These are phyloP conservation scores for Sebastes taczanowskii DNA, from an alignment of 2,797 vertebrate genomes.

Conservation along the genomic window DNA sequence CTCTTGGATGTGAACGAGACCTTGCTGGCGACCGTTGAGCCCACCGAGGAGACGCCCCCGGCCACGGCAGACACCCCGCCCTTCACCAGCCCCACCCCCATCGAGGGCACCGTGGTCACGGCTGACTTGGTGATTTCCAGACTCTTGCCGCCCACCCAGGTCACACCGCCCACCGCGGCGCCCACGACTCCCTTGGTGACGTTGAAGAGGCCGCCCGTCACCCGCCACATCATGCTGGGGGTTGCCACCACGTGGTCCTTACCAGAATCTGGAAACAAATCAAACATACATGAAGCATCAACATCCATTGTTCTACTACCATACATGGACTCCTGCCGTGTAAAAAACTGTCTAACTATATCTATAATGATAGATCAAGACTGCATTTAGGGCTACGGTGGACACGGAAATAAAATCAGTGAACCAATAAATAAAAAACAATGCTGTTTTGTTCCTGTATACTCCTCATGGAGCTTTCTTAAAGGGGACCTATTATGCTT, in stretches of 20 bases:
- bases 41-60: conserved; percentile 80
- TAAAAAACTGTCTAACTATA: too few species aligned
- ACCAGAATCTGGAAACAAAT: conserved; percentile 54
- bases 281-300: not conserved
- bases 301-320: not conserved
- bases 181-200: conserved; percentile 83
- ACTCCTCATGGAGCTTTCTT: too few species aligned
- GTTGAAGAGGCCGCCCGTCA: conserved; percentile 82
- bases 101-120: conserved; percentile 75
- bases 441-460: too few species aligned
- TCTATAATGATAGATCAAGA: too few species aligned
- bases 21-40: conserved; percentile 82
- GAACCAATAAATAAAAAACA: too few species aligned
- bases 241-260: conserved; percentile 73
- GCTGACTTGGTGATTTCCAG: conserved; percentile 84
- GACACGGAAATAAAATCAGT: not conserved
- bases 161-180: conserved; percentile 82
- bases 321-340: not conserved
- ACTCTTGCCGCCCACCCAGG: conserved; percentile 85
- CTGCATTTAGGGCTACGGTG: not conserved
- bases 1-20: conserved; percentile 82
- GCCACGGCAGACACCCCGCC: conserved; percentile 82
- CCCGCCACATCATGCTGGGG: conserved; percentile 79
- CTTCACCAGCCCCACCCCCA: conserved; percentile 83
- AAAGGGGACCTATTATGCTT: too few species aligned